Percentiles rank a stretch among this genome's conserved stretches.
These are phyloP conservation scores for Brachionus koreanus DNA, from an alignment of 1,140 invertebrate genomes.

Conservation along the genomic window DNA sequence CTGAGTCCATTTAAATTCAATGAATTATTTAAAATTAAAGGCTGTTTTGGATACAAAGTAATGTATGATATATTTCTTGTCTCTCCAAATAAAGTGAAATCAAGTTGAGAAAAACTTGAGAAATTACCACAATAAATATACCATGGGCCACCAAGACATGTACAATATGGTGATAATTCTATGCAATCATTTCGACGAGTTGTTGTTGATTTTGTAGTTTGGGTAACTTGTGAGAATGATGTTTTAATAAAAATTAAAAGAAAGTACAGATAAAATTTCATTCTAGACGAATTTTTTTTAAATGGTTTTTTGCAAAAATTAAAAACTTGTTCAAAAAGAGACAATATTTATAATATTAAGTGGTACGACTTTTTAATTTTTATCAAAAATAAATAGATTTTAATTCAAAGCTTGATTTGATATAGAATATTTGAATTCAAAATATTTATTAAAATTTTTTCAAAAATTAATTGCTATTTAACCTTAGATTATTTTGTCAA, in stretches of 20 bases:
- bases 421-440: neutral
- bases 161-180: neutral
- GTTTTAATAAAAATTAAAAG: neutral
- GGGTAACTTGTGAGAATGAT: neutral
- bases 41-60: neutral
- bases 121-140: neutral
- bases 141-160: neutral
- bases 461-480: neutral
- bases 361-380: neutral
- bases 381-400: neutral
- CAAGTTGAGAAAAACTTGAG: neutral
- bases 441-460: neutral
- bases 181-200: neutral
- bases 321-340: too few relatives aligned
- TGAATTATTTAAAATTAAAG: neutral
- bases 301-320: neutral
- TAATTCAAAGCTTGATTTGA: neutral
- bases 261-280: neutral
- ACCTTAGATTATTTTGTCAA: neutral
- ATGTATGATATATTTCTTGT: neutral
- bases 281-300: neutral
- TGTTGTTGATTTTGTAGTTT: neutral
- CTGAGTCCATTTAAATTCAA: neutral
- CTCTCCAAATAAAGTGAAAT: slow-evolving; percentile 7
- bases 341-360: neutral